Conservation (phyloP, 2,113 vertebrate species). For the Macaca mulatta region DNA sequence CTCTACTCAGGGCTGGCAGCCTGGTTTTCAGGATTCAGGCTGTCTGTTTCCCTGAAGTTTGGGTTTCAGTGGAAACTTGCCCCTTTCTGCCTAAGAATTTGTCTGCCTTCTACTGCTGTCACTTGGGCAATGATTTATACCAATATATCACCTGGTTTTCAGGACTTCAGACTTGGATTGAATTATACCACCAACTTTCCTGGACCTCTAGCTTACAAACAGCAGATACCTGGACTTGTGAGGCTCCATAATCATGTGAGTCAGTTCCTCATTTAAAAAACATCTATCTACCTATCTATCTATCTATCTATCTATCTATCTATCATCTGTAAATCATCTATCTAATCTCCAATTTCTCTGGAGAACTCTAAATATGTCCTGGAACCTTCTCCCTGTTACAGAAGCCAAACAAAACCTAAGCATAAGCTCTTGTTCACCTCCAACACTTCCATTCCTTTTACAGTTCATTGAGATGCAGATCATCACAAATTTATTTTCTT, state of each 20-base stretch:
- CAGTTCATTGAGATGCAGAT: not conserved
- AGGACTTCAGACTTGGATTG: not conserved
- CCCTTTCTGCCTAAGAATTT: too few relatives aligned
- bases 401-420: not conserved
- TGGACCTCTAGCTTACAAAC: not conserved
- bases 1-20: too few relatives aligned
- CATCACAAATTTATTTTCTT: not conserved
- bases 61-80: too few relatives aligned
- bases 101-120: too few relatives aligned
- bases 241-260: not conserved
- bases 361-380: not conserved
- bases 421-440: not conserved
- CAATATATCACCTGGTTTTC: not conserved
- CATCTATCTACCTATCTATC: too few relatives aligned
- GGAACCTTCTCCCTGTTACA: not conserved
- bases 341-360: not conserved
- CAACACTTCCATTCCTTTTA: not conserved
- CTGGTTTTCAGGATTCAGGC: too few relatives aligned
- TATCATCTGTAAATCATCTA: not conserved
- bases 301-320: not conserved
- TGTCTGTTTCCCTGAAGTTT: too few relatives aligned
- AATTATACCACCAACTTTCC: not conserved
- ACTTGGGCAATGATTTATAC: too few relatives aligned
- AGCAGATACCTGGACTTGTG: too few relatives aligned
- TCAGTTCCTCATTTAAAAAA: not conserved